Conservation (phyloP, 92 coral and sea anemone species). For the Epizoanthus rinbou region DNA sequence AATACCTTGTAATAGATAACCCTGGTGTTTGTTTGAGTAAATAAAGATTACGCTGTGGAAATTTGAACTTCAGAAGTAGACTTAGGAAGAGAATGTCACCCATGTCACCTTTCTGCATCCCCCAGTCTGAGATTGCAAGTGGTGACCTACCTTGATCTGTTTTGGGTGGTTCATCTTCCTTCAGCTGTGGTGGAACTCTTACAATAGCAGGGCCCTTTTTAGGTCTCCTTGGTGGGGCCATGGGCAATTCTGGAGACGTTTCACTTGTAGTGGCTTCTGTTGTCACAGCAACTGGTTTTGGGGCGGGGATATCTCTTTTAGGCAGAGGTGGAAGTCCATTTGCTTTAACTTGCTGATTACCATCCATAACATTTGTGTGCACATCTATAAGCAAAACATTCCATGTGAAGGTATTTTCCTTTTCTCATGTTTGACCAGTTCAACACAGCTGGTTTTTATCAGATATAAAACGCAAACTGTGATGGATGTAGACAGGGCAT, state of each 20-base stretch:
- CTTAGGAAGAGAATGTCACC: no score
- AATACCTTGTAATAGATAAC: no score
- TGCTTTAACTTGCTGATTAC: background rate
- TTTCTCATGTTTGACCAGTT: no score
- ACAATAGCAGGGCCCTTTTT: conserved; percentile 27
- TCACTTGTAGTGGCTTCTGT: conserved; percentile 7
- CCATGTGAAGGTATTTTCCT: no score
- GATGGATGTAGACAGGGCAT: no score
- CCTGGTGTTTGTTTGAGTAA: no score
- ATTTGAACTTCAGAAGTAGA: no score
- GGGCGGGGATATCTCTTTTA: conserved; percentile 10
- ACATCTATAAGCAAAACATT: background rate
- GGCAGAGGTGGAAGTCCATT: conserved; percentile 10
- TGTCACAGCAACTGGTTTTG: background rate
- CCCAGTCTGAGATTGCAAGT: no score
- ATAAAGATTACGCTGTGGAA: no score
- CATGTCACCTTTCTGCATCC: background rate
- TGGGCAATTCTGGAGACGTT: background rate
- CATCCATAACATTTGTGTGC: background rate
- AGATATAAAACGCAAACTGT: no score
- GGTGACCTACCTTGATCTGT: background rate
- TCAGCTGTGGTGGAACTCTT: conserved; percentile 21
- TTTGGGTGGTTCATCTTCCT: background rate
- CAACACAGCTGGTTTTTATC: no score
- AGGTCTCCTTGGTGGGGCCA: conserved; percentile 43